Base-by-base conservation (phyloP, 2,888 invertebrate genomes). In the Eucera pruinosa region DNA sequence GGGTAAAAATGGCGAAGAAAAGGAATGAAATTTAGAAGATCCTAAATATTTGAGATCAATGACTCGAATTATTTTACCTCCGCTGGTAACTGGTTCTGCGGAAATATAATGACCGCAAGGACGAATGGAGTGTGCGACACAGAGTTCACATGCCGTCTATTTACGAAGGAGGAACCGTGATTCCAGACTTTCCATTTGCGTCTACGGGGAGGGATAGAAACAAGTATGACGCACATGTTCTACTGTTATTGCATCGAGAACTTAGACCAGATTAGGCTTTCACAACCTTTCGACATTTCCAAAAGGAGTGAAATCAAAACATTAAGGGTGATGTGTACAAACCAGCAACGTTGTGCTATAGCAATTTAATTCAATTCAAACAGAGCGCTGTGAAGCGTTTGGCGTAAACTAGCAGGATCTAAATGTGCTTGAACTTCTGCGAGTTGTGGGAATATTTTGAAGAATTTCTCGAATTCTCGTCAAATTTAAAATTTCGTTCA, bases 201-300 rank as follows among this genome's bases (percentile, higher is more conserved):
- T n/a, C n/a, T 7, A 30, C 18, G 6, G 30, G 54, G 7, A 50
- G 67, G 48, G 48, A 45, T 55, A 81, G 47, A 52, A 45, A 65
- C 70, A 69, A 36, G 57, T 65, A 41, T 67, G 69, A 84, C 75
- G 81, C 54, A 61, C 54, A 50, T 57, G 81, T 75, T 68, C 74
- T 74, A 73, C 68, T 48, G 65, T 47, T 65, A 58, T 68, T 79
- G 65, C 74, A 65, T 15, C 64, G 43, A 11, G 58, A 39, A 62
- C 67, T 54, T 69, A 65, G 73, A 82, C 80, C 60, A 80, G 80
- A 80, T 69, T 60, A 58, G 33, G 74, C 85, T 83, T 85, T 85
- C 85, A 85, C 85, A 83, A 75, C 25, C 58, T 70, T 71, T 23
- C 57, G 54, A 47, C 52, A 55, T 75, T 82, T 70, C 50, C 77